Percentiles rank a stretch among this genome's conserved stretches.
These are phyloP conservation scores for Diplogasteroides magnus DNA, from an alignment of 1,140 invertebrate species.

Conservation along the genomic window DNA sequence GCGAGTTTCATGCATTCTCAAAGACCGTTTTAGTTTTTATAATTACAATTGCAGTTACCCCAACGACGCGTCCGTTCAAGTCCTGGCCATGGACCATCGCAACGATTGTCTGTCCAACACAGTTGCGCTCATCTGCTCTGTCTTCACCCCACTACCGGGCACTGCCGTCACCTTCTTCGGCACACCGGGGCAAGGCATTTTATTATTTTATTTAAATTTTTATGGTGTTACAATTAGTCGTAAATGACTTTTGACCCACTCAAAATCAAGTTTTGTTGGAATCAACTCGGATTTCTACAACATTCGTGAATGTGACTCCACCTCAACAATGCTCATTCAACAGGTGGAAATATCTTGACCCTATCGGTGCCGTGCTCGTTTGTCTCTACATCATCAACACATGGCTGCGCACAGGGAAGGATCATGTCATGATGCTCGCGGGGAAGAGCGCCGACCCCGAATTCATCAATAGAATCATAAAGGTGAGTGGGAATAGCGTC, in stretches of 20 bases:
- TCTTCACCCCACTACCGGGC: no score
- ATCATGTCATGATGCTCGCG: constrained; percentile 44
- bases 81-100: constrained; percentile 58
- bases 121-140: constrained; percentile 54
- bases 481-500: constrained; percentile 9
- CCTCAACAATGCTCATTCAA: constrained; percentile 6
- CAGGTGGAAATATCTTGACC: constrained; percentile 58
- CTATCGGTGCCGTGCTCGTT: constrained; percentile 59
- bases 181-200: no score
- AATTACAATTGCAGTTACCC: constrained; percentile 1
- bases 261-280: no score
- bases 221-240: no score
- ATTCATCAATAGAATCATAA: constrained; percentile 36
- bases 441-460: constrained; percentile 41
- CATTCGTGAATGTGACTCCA: no score
- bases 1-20: not conserved
- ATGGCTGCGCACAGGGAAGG: constrained; percentile 45
- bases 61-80: constrained; percentile 51
- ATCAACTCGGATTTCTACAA: no score
- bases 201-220: not conserved
- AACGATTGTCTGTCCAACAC: constrained; percentile 60
- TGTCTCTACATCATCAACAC: constrained; percentile 56
- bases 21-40: not conserved
- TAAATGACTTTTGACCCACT: no score
- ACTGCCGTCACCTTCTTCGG: no score